Conservation (phyloP, 2,888 invertebrate genomes). For the Boloria euphrosyne region DNA sequence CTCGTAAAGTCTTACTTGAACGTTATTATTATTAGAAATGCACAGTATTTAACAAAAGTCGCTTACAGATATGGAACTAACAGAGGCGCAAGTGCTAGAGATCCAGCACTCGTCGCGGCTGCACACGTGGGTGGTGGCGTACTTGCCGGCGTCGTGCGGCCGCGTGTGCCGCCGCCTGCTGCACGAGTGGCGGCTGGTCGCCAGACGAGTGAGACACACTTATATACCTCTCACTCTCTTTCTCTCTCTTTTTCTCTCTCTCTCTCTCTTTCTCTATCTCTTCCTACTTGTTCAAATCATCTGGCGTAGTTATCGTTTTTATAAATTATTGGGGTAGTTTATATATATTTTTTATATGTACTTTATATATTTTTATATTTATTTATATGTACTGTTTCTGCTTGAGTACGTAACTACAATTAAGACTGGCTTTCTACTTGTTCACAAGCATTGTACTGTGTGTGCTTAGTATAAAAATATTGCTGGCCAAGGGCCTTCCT, state of each 20-base stretch:
- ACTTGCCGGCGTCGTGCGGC: slow-evolving; percentile 60
- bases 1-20: no score
- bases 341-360: no score
- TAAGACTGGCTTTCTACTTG: neutral
- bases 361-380: no score
- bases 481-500: no score
- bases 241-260: neutral
- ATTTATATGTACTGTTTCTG: no score
- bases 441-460: neutral
- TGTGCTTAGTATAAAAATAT: neutral
- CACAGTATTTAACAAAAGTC: no score
- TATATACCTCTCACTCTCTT: neutral
- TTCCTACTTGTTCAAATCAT: no score
- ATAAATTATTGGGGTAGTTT: no score
- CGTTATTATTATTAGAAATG: no score
- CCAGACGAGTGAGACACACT: slow-evolving; percentile 54
- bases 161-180: slow-evolving; percentile 52
- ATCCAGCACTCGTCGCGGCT: slow-evolving; percentile 52
- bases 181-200: slow-evolving; percentile 61
- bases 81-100: slow-evolving; percentile 60
- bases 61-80: slow-evolving; percentile 56
- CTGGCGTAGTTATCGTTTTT: no score
- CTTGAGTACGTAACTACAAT: no score
- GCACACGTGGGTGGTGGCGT: slow-evolving; percentile 68
- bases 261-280: no score